A percentile compares a stretch with the other conserved stretches of the same genome.
These are phyloP conservation scores for Stegana nigrithorax DNA, from an alignment of 2,888 invertebrate species.

Conservation along the genomic window DNA sequence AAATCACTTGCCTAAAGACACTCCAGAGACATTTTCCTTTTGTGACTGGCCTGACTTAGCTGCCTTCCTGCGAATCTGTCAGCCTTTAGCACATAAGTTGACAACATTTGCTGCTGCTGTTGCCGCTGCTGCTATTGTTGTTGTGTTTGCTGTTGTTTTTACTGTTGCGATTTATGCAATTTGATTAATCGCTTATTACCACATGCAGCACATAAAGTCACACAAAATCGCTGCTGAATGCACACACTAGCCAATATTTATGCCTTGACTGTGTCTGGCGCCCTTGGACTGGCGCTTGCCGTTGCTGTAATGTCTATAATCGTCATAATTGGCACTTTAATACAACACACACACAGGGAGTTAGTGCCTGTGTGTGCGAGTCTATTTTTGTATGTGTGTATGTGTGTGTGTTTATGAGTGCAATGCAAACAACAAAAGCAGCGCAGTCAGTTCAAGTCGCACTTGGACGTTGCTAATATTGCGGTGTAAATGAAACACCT, in stretches of 20 bases:
- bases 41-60: no score
- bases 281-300: not conserved
- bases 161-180: no score
- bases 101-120: no score
- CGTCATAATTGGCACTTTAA: constrained; percentile 47
- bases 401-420: not conserved
- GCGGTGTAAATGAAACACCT: not conserved
- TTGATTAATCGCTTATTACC: constrained; percentile 34
- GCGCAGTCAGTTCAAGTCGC: constrained; percentile 10
- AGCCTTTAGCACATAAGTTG: no score
- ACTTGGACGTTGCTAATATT: constrained; percentile 18
- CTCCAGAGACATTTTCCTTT: not conserved
- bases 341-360: constrained; percentile 11
- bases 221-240: constrained; percentile 7
- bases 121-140: no score
- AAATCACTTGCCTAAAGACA: no score
- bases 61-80: no score
- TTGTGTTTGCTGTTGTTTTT: no score
- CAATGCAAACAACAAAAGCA: constrained; percentile 23
- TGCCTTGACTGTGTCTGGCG: not conserved
- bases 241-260: constrained; percentile 10
- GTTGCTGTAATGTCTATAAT: constrained; percentile 46
- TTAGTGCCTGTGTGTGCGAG: not conserved
- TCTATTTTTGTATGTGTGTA: no score
- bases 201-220: not conserved